Conservation (phyloP, 2,888 invertebrate species). For the Kryphioiulus occultus region DNA sequence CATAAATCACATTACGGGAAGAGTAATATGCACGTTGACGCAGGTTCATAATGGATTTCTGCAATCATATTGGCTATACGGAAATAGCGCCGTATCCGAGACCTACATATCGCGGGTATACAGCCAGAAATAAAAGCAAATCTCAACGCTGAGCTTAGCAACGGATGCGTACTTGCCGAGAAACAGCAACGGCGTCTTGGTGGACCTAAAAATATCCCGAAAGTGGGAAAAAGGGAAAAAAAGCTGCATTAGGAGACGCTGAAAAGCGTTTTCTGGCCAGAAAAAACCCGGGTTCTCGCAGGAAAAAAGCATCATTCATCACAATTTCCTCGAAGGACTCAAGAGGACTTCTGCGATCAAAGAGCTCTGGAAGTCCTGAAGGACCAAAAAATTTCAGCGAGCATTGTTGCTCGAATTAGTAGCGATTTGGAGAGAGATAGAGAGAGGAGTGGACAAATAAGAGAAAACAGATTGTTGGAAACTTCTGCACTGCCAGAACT, state of each 20-base stretch:
- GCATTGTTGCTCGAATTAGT: slow-evolving; percentile 9
- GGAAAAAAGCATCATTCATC: not conserved
- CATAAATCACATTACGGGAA: not conserved
- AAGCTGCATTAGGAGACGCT: not conserved
- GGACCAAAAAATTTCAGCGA: not conserved
- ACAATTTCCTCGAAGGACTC: not conserved
- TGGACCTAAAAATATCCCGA: not conserved
- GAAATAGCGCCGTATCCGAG: not conserved
- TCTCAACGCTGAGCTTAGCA: not conserved
- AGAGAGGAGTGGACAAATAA: not conserved
- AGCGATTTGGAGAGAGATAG: not conserved
- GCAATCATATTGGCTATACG: no score
- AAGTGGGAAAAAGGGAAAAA: not conserved
- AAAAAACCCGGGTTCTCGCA: not conserved
- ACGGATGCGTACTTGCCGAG: not conserved
- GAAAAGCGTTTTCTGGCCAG: not conserved
- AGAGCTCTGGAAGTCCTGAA: not conserved
- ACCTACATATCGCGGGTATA: not conserved
- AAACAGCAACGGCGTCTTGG: not conserved
- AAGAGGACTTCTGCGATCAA: not conserved
- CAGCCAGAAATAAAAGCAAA: slow-evolving; percentile 25
- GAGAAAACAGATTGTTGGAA: not conserved
- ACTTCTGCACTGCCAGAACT: not conserved
- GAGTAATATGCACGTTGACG: slow-evolving; percentile 10
- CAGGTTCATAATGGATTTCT: not conserved